Evolutionary conservation across 2,797 vertebrate species (phyloP), one percentile per base, ranked within the genome.

Genomic region (Cetoscarus ocellatus): DNA sequence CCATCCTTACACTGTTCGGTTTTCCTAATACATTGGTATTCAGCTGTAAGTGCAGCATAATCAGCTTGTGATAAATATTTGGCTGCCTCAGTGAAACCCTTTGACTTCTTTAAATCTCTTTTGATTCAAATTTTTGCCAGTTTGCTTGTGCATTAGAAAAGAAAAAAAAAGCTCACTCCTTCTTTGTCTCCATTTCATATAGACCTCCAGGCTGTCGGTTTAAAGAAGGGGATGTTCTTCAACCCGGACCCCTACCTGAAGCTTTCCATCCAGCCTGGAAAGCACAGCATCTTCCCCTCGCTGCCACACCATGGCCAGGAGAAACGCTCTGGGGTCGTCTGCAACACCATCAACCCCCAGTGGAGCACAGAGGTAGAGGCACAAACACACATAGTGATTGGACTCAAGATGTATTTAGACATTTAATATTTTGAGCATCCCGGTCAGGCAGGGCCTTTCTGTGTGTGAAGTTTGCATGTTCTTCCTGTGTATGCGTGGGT

Each of bases 161-260:
- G 14, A 36, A 10, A 15, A 7, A 36, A 10, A 15, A 7, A 38
- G 6, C 50, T 8, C 19, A 10, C 38, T 18, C 3, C 3, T 9
- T 44, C 8, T 52, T 36, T 58, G 7, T 19, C 38, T 13, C 3
- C n/a, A 0, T 13, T 12, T 13, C 17, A 7, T 52, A 7, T 72
- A 99, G 98, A 97, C 89, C 93, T 99, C 75, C 97, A 98, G 87
- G 97, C 98, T 10, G 91, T 97, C 72, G 96, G 97, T 42, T 87
- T 99, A 88, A 99, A 99, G 94, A 99, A 98, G 86, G 98, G 98
- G 35, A 99, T 99, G 98, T 99, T 99, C 90, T 99, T 99, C 87
- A 98, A 99, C 82, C 98, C 98, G 0, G 98, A 99, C 68, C 98
- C 98, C 8, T 99, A 99, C 73, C 93, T 99, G 89, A 99, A 99